Base-by-base conservation (phyloP, 37 sponge, comb jelly and placozoan genomes). In the Haliclona indistincta region DNA sequence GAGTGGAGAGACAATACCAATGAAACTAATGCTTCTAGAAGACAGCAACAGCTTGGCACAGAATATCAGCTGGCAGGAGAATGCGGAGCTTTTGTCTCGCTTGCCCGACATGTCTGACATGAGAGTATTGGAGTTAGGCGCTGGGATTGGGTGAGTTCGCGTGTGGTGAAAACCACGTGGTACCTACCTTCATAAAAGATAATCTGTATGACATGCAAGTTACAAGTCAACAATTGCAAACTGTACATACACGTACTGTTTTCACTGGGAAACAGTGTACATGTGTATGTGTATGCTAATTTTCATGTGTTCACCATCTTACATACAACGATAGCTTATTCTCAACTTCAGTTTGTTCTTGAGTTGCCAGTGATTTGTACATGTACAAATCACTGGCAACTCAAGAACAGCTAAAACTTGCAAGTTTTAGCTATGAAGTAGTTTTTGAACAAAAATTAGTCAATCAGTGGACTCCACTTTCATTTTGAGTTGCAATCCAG, bases 91-190 rank as follows among this genome's bases (percentile, higher is more conserved):
- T 19, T 20, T 77, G 37, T 13, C 67, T 2, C 22, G 64, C 33
- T 33, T 83, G 19, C 77, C 84, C 11, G 58, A 77, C 32, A 37
- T 79, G 34, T 26, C 74, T 36, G 81, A 55, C 19, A 73, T 70
- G 67, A 32, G 37, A 19, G 82, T 87, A 17, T 36, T 87, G 52
- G 88, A 87, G 58, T 40, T 87, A 2, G 88, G 75, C 35, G 88
- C 80, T 44, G 88, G 88, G 10, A 79, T 79, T 26, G 88, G 83
- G 75, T 74, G 25, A 41, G 58, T 34, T 8, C 20, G 7, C 5
- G 2, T 38, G 15, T 36, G 69, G 29, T 65, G 7, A 38, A n/a
- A n/a, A n/a, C n/a, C n/a, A n/a, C n/a, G n/a, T n/a, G n/a, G n/a
- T n/a, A n/a, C n/a, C n/a, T n/a, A n/a, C n/a, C n/a, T n/a, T n/a